phyloP scores from a whole-genome alignment of 2,888 invertebrate species.

The Epirrhoe tristata region DNA sequence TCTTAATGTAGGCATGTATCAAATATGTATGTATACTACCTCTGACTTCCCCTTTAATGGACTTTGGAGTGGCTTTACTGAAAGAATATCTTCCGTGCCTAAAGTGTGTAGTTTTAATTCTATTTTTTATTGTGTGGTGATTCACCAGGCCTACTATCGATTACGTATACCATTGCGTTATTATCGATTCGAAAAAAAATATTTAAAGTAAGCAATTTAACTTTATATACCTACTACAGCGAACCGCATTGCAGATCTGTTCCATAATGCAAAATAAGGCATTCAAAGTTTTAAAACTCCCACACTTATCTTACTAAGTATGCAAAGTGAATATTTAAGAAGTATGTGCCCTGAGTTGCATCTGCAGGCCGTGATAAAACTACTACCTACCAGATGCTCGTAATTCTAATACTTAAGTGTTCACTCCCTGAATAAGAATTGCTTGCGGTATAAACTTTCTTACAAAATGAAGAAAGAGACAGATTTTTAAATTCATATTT shows the following conservation, averaged over 20 bases:
- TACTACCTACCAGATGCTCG: constrained; percentile 60
- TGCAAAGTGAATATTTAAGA: constrained; percentile 76
- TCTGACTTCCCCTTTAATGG: too few species aligned
- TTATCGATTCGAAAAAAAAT: not conserved
- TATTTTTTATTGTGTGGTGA: too few species aligned
- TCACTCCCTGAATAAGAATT: constrained; percentile 58
- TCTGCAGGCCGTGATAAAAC: constrained; percentile 70
- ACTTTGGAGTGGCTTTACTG: too few species aligned
- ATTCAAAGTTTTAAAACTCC: constrained; percentile 59
- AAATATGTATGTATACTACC: too few species aligned
- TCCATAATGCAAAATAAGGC: constrained; percentile 57
- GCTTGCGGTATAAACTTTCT: constrained; percentile 40
- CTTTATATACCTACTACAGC: too few species aligned
- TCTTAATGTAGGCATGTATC: too few species aligned
- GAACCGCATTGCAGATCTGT: constrained; percentile 51
- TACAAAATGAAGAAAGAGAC: constrained; percentile 9
- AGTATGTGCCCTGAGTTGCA: constrained; percentile 56
- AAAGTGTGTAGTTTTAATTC: too few species aligned
- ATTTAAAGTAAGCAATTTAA: not conserved
- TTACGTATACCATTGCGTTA: not conserved
- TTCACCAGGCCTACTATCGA: too few species aligned
- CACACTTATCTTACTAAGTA: constrained; percentile 63
- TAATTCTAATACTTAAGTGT: constrained; percentile 68
- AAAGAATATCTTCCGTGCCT: too few species aligned
- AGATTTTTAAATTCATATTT: too few species aligned